Base-by-base conservation (phyloP, 2,797 vertebrate genomes). In the Vultur gryphus region DNA sequence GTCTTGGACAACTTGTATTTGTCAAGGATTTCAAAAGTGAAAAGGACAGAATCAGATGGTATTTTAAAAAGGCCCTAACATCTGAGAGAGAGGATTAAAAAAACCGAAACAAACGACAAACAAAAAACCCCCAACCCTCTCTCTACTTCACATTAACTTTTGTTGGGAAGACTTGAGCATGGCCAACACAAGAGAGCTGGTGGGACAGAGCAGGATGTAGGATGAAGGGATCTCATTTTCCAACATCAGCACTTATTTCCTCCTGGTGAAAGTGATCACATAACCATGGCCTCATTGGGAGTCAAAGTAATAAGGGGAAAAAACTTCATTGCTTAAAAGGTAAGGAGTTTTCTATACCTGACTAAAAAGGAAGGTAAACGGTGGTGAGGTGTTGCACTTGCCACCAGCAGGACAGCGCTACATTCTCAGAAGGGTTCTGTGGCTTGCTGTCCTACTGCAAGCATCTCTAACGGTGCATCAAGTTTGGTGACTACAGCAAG, bases 41-140 rank as follows among this genome's bases (percentile, higher is more conserved):
- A 43, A 76, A 61, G 43, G 29, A 70, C 11, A 3, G 1, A 90
- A 94, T 51, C 7, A 73, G 29, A 46, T 1, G 9, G 11, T 20
- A 52, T 52, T 84, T 67, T 67, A 23, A 41, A 82, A 89, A 39
- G 21, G 10, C 31, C 13, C 13, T 48, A 76, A 58, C 1, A 5
- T 48, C 21, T 8, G 5, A 49, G 25, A 29, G 0, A 87, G 14
- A 80, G 20, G 17, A 81, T 71, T 52, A 21, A 64, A 76, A 67
- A 64, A 26, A 2, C 1, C 19, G 7, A 49, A 44, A 70, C 6
- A 64, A 59, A 52, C 0, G 13, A 71, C 15, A 49, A 37, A 28
- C 7, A 54, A 67, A 85, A 35, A 5, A 1, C 1, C 0, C 2
- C 5, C 49, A 83, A 31, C 7, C 2, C 8, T 37, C 13, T 35